Evolutionary conservation across 2,113 vertebrate genomes (phyloP).

Genomic region (Mesitornis unicolor): DNA sequence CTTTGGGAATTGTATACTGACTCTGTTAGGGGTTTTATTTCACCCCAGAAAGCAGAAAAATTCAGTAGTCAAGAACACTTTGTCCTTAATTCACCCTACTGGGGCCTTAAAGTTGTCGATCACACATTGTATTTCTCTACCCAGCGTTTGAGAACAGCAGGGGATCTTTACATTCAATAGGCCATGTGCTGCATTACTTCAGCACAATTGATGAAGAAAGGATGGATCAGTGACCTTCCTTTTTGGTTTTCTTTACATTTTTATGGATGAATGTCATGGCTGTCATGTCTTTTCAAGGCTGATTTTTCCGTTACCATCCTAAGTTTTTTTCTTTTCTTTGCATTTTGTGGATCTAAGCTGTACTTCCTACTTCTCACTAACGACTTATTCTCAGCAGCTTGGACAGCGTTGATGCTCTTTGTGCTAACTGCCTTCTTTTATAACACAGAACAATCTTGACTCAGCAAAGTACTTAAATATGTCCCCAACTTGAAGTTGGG

Average conservation of each 20-base stretch:
- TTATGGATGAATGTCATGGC: constrained; percentile 39
- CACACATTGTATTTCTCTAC: constrained; percentile 9
- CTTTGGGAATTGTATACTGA: background rate
- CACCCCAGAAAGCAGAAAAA: constrained; percentile 6
- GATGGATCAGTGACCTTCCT: constrained; percentile 3
- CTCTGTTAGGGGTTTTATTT: constrained; percentile 3
- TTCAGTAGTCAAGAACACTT: background rate
- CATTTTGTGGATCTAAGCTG: background rate
- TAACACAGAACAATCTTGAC: background rate
- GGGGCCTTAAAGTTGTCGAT: constrained; percentile 21
- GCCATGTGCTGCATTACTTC: constrained; percentile 33
- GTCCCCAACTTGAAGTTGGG: background rate
- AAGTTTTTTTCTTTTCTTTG: background rate
- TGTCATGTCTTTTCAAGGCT: constrained; percentile 3
- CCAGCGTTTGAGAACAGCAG: background rate
- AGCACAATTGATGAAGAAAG: constrained; percentile 38
- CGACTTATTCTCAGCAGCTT: background rate
- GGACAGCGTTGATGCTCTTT: background rate
- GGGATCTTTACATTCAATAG: constrained; percentile 47
- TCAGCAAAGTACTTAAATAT: constrained; percentile 1
- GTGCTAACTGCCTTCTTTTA: background rate
- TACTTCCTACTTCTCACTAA: background rate
- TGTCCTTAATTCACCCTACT: constrained; percentile 42
- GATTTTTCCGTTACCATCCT: background rate
- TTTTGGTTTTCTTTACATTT: constrained; percentile 45